phyloP scores from a whole-genome alignment of 2,888 invertebrate genomes.

The Zelleria hepariella region DNA sequence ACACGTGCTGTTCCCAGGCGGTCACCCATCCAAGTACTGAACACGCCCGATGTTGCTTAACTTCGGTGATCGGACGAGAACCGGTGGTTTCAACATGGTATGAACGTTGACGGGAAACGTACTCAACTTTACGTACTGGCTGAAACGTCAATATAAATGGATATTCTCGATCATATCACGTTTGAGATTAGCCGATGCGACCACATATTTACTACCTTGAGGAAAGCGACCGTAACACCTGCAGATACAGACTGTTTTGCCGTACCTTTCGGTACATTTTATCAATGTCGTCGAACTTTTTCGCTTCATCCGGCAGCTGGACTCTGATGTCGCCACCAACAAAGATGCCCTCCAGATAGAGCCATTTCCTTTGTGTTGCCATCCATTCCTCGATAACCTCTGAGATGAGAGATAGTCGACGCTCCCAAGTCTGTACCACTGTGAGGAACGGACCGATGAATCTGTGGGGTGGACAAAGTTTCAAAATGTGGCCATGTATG shows the following conservation, averaged over 20 bases:
- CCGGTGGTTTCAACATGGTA: constrained; percentile 16
- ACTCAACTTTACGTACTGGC: no score
- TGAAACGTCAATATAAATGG: no score
- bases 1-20: constrained; percentile 19
- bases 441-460: constrained; percentile 91
- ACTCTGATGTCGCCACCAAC: constrained; percentile 89
- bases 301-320: constrained; percentile 91
- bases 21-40: constrained; percentile 20
- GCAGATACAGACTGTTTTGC: background rate
- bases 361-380: constrained; percentile 89
- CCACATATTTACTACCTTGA: no score
- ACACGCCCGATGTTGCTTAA: constrained; percentile 23
- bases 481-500: background rate
- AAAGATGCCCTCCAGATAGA: constrained; percentile 93
- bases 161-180: no score
- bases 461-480: constrained; percentile 37
- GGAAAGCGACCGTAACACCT: no score
- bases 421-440: constrained; percentile 90
- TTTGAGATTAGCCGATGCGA: no score
- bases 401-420: constrained; percentile 80
- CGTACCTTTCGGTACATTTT: constrained; percentile 79
- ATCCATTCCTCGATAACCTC: constrained; percentile 93
- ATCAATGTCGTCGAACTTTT: constrained; percentile 92
- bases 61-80: constrained; percentile 26
- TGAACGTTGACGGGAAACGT: no score